phyloP scores from a whole-genome alignment of 2,888 invertebrate species.

The Parascotia fuliginaria region DNA sequence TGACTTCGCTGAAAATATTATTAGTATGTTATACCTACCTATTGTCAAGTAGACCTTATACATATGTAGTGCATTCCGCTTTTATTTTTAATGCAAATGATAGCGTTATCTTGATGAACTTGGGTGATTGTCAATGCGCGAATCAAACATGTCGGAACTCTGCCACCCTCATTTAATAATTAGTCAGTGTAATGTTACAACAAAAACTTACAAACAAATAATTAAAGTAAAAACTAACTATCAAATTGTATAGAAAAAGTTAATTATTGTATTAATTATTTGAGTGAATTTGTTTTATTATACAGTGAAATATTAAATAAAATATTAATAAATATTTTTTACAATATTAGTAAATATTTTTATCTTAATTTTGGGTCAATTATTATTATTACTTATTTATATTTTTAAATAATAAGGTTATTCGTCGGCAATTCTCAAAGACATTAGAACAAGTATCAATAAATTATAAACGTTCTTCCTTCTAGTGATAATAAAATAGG shows the following conservation, averaged over 20 bases:
- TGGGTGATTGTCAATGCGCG: constrained; percentile 35
- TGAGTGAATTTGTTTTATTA: too few species aligned
- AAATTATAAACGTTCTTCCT: too few species aligned
- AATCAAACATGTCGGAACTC: constrained; percentile 19
- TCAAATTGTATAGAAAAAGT: not conserved
- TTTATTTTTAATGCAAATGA: constrained; percentile 45
- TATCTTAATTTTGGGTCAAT: too few species aligned
- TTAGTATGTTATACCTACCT: constrained; percentile 26
- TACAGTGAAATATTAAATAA: too few species aligned
- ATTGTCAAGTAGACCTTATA: constrained; percentile 35
- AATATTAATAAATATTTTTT: too few species aligned
- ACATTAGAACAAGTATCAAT: too few species aligned
- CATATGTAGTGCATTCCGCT: constrained; percentile 21
- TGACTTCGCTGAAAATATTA: constrained; percentile 46
- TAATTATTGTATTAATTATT: too few species aligned
- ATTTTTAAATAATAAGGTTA: too few species aligned
- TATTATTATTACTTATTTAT: too few species aligned
- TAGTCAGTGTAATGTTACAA: not conserved
- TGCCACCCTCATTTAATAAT: not conserved
- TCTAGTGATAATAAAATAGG: not conserved
- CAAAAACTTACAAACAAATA: not conserved
- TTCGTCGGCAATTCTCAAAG: too few species aligned
- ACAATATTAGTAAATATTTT: too few species aligned
- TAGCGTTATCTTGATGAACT: constrained; percentile 45
- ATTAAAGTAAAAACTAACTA: not conserved